Evolutionary conservation across 2,888 invertebrate species (phyloP).

Genomic region (Trypoxylon attenuatum): DNA sequence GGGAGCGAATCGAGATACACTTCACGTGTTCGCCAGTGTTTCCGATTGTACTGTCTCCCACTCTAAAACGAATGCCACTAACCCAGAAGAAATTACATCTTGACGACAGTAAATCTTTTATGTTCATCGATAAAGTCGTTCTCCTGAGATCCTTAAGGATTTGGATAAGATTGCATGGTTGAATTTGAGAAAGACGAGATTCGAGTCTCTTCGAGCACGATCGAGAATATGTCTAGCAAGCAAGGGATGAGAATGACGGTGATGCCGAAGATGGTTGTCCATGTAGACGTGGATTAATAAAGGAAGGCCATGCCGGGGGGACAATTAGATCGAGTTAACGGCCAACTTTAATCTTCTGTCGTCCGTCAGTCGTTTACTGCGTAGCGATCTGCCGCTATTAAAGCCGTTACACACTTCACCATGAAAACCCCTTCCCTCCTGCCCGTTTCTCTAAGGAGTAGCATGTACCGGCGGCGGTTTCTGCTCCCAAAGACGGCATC

Average conservation of each 20-base stretch:
- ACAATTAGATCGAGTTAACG: slow-evolving; percentile 75
- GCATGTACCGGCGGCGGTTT: slow-evolving; percentile 26
- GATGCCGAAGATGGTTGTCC: slow-evolving; percentile 57
- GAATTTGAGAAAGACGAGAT: too few relatives aligned
- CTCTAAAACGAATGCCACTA: too few relatives aligned
- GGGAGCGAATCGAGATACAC: slow-evolving; percentile 31
- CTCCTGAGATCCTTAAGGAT: too few relatives aligned
- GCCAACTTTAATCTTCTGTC: slow-evolving; percentile 73
- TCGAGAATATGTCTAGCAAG: slow-evolving; percentile 31
- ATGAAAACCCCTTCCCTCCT: slow-evolving; percentile 56
- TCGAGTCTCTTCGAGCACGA: slow-evolving; percentile 29
- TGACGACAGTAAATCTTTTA: too few relatives aligned
- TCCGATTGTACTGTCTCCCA: slow-evolving; percentile 6
- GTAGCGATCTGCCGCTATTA: slow-evolving; percentile 73
- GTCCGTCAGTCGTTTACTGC: slow-evolving; percentile 74
- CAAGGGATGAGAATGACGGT: slow-evolving; percentile 49
- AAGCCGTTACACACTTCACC: slow-evolving; percentile 68
- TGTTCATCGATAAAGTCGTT: too few relatives aligned
- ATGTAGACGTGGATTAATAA: slow-evolving; percentile 70
- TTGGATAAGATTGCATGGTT: slow-evolving; percentile 16
- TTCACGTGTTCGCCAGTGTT: slow-evolving; percentile 35
- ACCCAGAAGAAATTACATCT: too few relatives aligned
- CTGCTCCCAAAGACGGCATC: slow-evolving; percentile 14
- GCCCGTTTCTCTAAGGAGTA: slow-evolving; percentile 47
- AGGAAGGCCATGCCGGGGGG: slow-evolving; percentile 68